Evolutionary conservation across 2,113 vertebrate genomes (phyloP).

Genomic region (Ciconia stormi): DNA sequence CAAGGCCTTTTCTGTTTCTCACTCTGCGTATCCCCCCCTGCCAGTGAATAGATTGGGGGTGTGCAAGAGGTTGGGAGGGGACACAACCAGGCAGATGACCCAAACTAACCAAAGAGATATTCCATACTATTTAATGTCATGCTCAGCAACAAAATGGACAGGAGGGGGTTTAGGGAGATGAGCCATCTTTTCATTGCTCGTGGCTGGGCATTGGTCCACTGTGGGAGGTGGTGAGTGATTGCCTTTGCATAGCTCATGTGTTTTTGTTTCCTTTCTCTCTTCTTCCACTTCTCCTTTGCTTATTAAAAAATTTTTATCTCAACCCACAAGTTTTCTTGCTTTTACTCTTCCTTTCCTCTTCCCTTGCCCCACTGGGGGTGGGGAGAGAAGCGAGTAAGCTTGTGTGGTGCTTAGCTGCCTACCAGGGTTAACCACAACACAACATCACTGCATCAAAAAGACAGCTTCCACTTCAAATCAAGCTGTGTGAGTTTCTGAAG

Average conservation of each 20-base stretch:
- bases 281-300: background rate
- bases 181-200: too few relatives aligned
- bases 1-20: background rate
- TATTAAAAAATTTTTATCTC: background rate
- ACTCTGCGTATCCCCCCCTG: background rate
- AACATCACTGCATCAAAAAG: background rate
- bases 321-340: background rate
- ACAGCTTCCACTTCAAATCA: background rate
- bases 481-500: background rate
- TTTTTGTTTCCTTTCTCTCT: background rate
- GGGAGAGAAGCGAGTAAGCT: accelerated
- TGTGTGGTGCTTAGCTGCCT: background rate
- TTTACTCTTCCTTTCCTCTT: background rate
- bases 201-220: too few relatives aligned
- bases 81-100: background rate
- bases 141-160: background rate
- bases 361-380: background rate
- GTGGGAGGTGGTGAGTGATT: too few relatives aligned
- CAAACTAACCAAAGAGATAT: background rate
- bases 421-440: background rate
- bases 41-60: background rate
- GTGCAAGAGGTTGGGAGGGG: background rate
- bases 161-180: too few relatives aligned
- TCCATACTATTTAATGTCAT: background rate
- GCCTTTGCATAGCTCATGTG: background rate